Evolutionary conservation across 2,888 invertebrate genomes (phyloP).

Genomic region (Laspeyria flexula): DNA sequence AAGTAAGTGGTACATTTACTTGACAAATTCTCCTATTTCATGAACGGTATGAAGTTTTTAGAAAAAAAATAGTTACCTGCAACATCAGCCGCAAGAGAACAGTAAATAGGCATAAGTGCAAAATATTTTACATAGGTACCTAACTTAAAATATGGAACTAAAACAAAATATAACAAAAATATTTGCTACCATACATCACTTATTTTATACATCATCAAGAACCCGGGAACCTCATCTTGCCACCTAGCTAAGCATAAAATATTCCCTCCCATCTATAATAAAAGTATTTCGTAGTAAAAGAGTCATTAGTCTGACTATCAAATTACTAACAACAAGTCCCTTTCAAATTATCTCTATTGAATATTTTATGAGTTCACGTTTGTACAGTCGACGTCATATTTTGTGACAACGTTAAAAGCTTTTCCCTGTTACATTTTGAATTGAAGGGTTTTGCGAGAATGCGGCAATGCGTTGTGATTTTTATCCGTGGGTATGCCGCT

Average conservation of each 20-base stretch:
- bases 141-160: too few relatives aligned
- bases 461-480: background rate
- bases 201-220: too few relatives aligned
- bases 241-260: background rate
- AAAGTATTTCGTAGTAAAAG: conserved; percentile 15
- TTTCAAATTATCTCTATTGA: conserved; percentile 30
- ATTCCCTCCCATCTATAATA: conserved; percentile 7
- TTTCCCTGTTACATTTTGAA: background rate
- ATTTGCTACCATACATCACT: too few relatives aligned
- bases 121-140: too few relatives aligned
- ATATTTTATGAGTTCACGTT: conserved; percentile 25
- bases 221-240: too few relatives aligned
- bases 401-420: conserved; percentile 1
- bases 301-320: conserved; percentile 27
- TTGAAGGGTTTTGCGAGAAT: background rate
- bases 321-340: conserved; percentile 23
- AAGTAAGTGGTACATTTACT: too few relatives aligned
- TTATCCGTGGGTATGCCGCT: background rate
- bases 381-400: background rate
- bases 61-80: too few relatives aligned
- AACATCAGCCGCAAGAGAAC: too few relatives aligned
- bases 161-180: too few relatives aligned
- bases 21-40: too few relatives aligned
- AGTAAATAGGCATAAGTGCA: too few relatives aligned
- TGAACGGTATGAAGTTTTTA: too few relatives aligned